A percentile compares a stretch with the other conserved stretches of the same genome.
Conservation (phyloP, 2,113 vertebrate species). For the Embiotoca jacksoni region DNA sequence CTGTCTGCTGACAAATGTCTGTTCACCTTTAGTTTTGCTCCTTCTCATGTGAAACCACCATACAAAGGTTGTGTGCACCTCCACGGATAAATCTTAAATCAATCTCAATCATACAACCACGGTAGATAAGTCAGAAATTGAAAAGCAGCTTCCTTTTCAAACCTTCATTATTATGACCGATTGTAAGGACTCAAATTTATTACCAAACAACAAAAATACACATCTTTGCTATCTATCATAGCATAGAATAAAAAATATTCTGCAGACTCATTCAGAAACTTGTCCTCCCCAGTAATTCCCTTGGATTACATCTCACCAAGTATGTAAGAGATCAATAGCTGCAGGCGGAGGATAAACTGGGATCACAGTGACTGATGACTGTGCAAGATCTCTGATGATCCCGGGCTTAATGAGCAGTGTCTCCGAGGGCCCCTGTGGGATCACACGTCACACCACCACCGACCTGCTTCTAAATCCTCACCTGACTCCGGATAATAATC, state of each 20-base stretch:
- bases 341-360: background rate
- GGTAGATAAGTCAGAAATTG: no score
- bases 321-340: constrained; percentile 57
- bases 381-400: constrained; percentile 31
- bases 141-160: no score
- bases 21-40: no score
- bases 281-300: background rate
- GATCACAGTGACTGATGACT: constrained; percentile 60
- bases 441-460: constrained; percentile 4
- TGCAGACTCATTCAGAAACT: constrained; percentile 31
- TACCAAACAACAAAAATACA: no score
- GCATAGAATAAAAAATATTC: background rate
- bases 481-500: background rate
- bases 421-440: background rate
- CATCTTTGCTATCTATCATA: background rate
- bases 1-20: no score
- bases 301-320: constrained; percentile 15
- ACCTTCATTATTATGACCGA: no score
- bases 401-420: constrained; percentile 49
- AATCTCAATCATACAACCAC: no score
- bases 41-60: no score
- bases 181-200: no score
- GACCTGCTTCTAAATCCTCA: constrained; percentile 22
- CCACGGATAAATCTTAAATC: no score
- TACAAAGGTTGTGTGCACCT: no score